Evolutionary conservation across 1,140 invertebrate genomes (phyloP).

Genomic region (Atta cephalotes): DNA sequence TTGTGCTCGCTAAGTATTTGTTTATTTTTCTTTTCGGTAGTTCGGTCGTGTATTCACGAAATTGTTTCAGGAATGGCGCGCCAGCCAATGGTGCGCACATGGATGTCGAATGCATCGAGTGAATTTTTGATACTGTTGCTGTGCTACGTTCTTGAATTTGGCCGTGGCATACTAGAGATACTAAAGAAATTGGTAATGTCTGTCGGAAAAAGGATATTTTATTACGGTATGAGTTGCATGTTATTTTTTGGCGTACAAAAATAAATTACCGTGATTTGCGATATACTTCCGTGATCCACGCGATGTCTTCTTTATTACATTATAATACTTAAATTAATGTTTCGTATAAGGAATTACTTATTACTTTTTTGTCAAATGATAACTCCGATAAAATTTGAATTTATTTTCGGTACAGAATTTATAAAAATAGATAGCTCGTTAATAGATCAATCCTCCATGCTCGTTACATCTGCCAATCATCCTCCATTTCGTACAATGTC

Average conservation of each 20-base stretch:
- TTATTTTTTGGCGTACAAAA: background rate
- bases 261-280: background rate
- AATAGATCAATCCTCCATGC: background rate
- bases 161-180: conserved; percentile 12
- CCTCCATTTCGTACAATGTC: background rate
- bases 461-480: background rate
- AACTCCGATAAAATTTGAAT: background rate
- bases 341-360: background rate
- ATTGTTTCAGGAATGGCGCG: background rate
- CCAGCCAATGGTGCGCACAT: background rate
- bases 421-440: background rate
- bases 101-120: conserved; percentile 28
- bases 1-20: background rate
- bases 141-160: conserved; percentile 30
- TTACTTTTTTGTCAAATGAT: background rate
- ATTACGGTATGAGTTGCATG: background rate
- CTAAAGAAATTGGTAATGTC: conserved; percentile 39
- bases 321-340: background rate
- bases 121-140: conserved; percentile 36
- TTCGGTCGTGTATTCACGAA: background rate
- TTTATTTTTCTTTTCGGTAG: background rate
- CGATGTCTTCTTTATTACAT: background rate
- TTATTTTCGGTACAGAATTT: background rate
- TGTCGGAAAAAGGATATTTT: background rate
- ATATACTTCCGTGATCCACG: background rate